Conservation (phyloP, 2,113 vertebrate species). For the Lagopus leucura region DNA sequence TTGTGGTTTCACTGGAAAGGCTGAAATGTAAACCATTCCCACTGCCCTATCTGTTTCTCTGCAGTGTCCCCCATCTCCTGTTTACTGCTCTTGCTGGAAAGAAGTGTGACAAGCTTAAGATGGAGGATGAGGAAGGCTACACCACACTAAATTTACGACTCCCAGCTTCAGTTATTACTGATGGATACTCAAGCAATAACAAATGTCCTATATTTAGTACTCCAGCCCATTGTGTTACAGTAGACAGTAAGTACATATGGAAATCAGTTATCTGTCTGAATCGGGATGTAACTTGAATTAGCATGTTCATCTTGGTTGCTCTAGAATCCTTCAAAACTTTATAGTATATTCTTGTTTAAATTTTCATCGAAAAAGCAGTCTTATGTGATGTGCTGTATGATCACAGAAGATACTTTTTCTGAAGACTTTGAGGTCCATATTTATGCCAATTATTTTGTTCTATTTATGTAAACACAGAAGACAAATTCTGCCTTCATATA, state of each 20-base stretch:
- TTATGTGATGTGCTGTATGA: not conserved
- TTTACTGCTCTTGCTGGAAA: not conserved
- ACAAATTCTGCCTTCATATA: not conserved
- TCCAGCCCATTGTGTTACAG: not conserved
- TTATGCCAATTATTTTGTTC: not conserved
- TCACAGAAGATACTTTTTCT: not conserved
- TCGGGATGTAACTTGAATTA: not conserved
- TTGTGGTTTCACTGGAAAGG: not conserved
- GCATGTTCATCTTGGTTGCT: not conserved
- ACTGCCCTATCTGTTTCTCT: fast-evolving
- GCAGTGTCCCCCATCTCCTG: not conserved
- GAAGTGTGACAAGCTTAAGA: not conserved
- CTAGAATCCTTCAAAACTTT: not conserved
- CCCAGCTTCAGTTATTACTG: not conserved
- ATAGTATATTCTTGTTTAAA: not conserved
- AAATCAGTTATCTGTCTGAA: not conserved
- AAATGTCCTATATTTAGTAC: not conserved
- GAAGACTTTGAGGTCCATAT: not conserved
- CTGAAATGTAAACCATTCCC: not conserved
- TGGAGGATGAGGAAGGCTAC: constrained; percentile 51
- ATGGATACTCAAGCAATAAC: not conserved
- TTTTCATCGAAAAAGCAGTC: not conserved
- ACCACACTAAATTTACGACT: constrained; percentile 12
- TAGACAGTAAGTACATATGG: constrained; percentile 9
- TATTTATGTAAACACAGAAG: not conserved